Evolutionary conservation across 2,797 vertebrate species (phyloP), one percentile per base, ranked within the genome.

Genomic region (Sebastes cheni): DNA sequence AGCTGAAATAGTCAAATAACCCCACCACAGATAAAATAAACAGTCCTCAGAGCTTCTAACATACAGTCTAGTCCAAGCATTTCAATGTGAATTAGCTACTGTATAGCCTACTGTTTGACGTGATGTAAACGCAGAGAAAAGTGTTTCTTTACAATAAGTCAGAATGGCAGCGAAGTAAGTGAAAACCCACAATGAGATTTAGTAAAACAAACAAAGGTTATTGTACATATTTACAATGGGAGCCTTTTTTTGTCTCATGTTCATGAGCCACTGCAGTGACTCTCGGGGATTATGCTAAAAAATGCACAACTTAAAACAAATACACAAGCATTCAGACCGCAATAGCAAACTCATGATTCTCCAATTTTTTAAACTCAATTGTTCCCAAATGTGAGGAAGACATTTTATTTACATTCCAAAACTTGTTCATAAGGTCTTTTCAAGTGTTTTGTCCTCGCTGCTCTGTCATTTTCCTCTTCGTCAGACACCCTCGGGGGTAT

Each of bases 221-320:
- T 93, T 80, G 87, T 93, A 95, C 94, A 95, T 95, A 95, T 95
- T 94, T 93, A 96, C 94, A 96, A 83, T 60, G 80, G 82, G 82
- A 92, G 80, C 81, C 59, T 85, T 88, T 73, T 84, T 71, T 79
- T 80, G 66, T 90, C 86, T 87, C 58, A 39, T 60, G 78, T 88
- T 86, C 60, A 81, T 55, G 72, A 90, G 74, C 82, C 80, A 72
- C 86, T 89, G 87, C 79, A 82, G 85, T 74, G 85, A 86, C 80
- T 88, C 75, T 83, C 72, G 82, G 84, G 73, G 46, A 75, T 83
- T 78, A 81, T 83, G 65, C 67, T 69, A 69, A 85, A 34, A 88
- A 86, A 87, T 61, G 88, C 68, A 86, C 69, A 91, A 80, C 81
- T 87, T 32, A 79, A 73, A 80, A 85, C 72, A 89, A 79, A 82